phyloP scores from a whole-genome alignment of 1,140 invertebrate species.

The Pemphigus obesinymphae region DNA sequence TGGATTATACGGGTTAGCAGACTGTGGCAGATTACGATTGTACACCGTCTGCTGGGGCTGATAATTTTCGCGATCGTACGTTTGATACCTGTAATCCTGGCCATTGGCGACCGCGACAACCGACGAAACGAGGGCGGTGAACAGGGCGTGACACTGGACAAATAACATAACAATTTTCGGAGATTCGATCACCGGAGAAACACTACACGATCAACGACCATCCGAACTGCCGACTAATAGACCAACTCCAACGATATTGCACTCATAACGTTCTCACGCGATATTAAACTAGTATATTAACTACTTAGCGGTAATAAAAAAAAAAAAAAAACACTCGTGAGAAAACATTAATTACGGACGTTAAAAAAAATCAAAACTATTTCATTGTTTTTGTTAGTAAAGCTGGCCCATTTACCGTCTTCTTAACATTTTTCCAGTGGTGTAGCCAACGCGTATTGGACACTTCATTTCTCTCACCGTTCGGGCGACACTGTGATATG shows the following conservation, averaged over 20 bases:
- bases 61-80: background rate
- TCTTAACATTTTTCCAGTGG: conserved; percentile 10
- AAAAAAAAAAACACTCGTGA: background rate
- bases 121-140: background rate
- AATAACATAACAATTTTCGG: conserved; percentile 34
- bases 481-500: no score
- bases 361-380: conserved; percentile 36
- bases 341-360: background rate
- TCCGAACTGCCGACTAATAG: background rate
- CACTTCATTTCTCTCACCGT: no score
- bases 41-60: background rate
- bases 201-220: background rate
- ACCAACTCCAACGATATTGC: background rate
- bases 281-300: no score
- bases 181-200: background rate
- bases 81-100: conserved; percentile 13
- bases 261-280: conserved; percentile 3
- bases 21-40: background rate
- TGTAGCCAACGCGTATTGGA: background rate
- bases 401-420: background rate
- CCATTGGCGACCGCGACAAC: background rate
- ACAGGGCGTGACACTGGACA: conserved; percentile 21
- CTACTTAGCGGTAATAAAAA: background rate
- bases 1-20: background rate
- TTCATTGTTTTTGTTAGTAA: conserved; percentile 14